Evolutionary conservation across 2,113 vertebrate species (phyloP).

Genomic region (Peucedramus taeniatus): DNA sequence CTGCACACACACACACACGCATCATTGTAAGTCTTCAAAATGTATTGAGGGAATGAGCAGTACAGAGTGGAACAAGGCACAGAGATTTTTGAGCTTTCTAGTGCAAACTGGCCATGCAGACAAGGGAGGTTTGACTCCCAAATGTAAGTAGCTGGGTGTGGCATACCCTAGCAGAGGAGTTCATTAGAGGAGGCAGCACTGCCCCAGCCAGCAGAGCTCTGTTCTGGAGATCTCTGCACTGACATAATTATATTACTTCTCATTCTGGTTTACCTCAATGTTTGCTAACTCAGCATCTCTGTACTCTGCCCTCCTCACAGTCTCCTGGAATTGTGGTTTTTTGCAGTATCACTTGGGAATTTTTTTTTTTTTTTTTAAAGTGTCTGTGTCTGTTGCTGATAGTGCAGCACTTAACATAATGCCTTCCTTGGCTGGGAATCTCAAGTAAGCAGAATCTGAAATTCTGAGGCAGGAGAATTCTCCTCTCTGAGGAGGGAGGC

Average conservation of each 20-base stretch:
- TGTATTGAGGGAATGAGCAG: background rate
- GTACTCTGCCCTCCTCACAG: background rate
- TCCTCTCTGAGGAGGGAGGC: background rate
- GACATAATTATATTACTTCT: background rate
- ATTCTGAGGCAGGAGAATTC: too few relatives aligned
- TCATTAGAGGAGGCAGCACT: background rate
- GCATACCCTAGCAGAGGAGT: background rate
- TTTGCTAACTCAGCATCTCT: background rate
- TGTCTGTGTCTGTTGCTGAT: background rate
- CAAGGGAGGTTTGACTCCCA: background rate
- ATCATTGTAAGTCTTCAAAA: background rate
- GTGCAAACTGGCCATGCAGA: background rate
- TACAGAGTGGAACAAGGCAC: background rate
- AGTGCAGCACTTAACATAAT: constrained; percentile 22
- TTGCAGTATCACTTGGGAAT: background rate
- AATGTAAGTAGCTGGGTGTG: background rate
- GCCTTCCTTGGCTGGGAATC: constrained; percentile 5
- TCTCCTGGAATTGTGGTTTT: background rate
- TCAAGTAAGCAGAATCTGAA: background rate
- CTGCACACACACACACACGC: background rate
- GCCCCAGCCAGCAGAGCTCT: background rate
- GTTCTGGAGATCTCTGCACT: background rate
- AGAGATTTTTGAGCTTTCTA: background rate
- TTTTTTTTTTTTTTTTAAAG: background rate
- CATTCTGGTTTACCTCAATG: background rate